Evolutionary conservation across 2,113 vertebrate genomes (phyloP), one percentile per base, ranked within the genome.

Genomic region (Thalassarche chlororhynchos): DNA sequence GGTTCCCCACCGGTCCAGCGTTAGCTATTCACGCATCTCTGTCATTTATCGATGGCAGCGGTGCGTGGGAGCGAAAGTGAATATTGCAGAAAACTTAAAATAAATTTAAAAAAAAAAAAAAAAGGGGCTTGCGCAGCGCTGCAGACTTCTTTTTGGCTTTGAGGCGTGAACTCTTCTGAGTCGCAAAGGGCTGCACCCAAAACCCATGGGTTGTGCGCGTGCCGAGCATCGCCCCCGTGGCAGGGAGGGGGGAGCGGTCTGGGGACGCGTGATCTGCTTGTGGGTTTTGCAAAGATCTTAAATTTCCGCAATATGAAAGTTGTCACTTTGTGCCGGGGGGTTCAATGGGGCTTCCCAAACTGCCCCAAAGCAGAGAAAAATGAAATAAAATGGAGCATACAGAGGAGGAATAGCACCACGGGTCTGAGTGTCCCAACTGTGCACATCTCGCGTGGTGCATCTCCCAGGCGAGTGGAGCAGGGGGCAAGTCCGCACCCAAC

Each of bases 381-480:
- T n/a, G 12, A 58, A 70, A n/a, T 5, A n/a, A 38, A 4, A 13
- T 3, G 23, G 44, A n/a, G 23, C 8, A 5, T 23, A 6, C 2
- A 11, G 46, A 58, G 17, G 31, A 74, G 19, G 19, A 82, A 15
- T 9, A 54, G 29, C 8, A 1, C 17, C 13, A 51, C 0, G 2
- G 10, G 14, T 42, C 51, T 10, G 24, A 29, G 46, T 12, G 40
- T 13, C 28, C 26, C 23, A 44, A 2, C 38, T 2, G 1, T 2
- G 24, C 8, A 1, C 2, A 0, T 36, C 18, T 62, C 2, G 0
- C 10, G 2, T 8, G 60, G 38, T 8, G 15, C 18, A 21, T 38
- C 51, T 65, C 31, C 46, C 26, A 42, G 18, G 21, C 0, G 0
- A 72, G 36, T 0, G 0, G 40, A 84, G n/a, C 28, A 0, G 2